Evolutionary conservation across 2,888 invertebrate genomes (phyloP).

Genomic region (Fragum fragum): DNA sequence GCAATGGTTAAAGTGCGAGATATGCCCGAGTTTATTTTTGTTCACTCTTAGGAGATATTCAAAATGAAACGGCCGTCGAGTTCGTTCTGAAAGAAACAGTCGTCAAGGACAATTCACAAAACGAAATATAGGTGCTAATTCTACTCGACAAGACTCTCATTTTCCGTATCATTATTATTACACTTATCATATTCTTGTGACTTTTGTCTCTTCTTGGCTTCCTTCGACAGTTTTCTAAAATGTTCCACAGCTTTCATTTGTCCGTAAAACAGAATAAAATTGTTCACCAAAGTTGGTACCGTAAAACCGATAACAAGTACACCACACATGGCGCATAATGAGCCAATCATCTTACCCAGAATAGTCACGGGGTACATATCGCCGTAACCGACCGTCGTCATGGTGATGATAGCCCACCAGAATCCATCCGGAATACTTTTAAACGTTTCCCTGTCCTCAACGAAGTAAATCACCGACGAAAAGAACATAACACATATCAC

Average conservation of each 20-base stretch:
- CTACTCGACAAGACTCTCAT: not conserved
- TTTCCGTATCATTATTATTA: not conserved
- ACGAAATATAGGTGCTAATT: too few species aligned
- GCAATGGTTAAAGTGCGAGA: too few species aligned
- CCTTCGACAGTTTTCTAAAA: conserved; percentile 25
- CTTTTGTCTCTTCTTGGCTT: conserved; percentile 16
- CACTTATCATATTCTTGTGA: conserved; percentile 11
- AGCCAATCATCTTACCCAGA: conserved; percentile 80
- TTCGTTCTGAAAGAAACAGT: too few species aligned
- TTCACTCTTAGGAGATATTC: too few species aligned
- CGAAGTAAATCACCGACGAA: conserved; percentile 82
- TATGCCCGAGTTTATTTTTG: too few species aligned
- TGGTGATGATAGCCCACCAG: conserved; percentile 85
- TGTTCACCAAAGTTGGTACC: conserved; percentile 84
- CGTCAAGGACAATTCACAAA: too few species aligned
- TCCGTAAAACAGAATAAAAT: conserved; percentile 81
- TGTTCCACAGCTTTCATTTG: conserved; percentile 74
- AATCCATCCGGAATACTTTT: conserved; percentile 81
- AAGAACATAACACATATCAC: conserved; percentile 82
- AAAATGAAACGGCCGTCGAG: too few species aligned
- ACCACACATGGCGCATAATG: conserved; percentile 79
- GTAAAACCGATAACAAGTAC: conserved; percentile 82
- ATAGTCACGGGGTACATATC: conserved; percentile 80
- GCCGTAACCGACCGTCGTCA: conserved; percentile 85
- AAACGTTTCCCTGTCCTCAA: conserved; percentile 76